phyloP scores from a whole-genome alignment of 2,113 vertebrate genomes.

The Pampusana beccarii region DNA sequence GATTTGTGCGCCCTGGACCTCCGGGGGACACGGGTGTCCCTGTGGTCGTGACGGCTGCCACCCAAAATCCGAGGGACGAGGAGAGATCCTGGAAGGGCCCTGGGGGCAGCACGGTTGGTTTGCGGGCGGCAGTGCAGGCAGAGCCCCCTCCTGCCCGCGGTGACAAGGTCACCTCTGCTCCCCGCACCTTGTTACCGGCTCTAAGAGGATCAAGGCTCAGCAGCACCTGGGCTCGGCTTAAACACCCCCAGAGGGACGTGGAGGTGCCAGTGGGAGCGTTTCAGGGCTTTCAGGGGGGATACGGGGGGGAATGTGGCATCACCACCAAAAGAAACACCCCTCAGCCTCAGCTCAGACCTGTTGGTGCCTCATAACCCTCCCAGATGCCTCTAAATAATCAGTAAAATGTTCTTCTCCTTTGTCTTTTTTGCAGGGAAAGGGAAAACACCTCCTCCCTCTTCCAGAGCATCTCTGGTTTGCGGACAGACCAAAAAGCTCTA shows the following conservation, averaged over 20 bases:
- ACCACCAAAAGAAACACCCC: not conserved
- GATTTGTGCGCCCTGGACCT: rapidly evolving
- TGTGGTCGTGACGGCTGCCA: rapidly evolving
- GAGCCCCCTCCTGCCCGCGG: not conserved
- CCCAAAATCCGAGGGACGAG: not conserved
- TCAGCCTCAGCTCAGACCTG: not conserved
- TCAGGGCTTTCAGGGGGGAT: not conserved
- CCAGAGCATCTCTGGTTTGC: not conserved
- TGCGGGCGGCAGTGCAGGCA: not conserved
- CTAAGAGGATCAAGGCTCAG: slow-evolving; percentile 43
- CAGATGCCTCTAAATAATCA: not conserved
- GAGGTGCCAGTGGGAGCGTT: rapidly evolving
- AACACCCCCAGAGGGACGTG: not conserved
- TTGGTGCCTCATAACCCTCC: not conserved
- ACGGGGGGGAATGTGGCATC: rapidly evolving
- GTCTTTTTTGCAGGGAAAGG: not conserved
- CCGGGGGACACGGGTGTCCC: rapidly evolving
- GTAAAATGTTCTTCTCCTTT: not conserved
- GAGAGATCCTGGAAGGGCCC: not conserved
- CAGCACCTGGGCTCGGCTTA: not conserved
- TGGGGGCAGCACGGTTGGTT: not conserved
- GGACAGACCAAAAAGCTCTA: not conserved
- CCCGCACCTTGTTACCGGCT: rapidly evolving
- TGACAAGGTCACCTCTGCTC: not conserved
- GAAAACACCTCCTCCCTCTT: not conserved